These are phyloP conservation scores for Stichodactyla mertensii DNA, from an alignment of 64 coral and sea anemone genomes.

Conservation along the genomic window DNA sequence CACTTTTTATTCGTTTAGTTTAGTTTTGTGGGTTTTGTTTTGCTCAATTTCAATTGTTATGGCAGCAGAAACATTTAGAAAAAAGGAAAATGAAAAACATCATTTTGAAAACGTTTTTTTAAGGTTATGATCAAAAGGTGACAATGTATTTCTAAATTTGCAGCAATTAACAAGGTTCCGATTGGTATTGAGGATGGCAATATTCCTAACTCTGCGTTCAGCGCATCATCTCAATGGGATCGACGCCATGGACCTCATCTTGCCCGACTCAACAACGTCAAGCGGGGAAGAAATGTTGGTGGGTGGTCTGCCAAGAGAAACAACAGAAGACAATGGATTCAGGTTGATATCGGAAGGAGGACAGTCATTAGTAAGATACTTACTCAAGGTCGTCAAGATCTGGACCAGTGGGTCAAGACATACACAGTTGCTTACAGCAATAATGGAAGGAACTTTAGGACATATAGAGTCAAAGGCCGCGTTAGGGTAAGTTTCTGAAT, in stretches of 20 bases:
- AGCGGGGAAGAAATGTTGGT: neutral
- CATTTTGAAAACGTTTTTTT: too few relatives aligned
- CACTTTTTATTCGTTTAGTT: too few relatives aligned
- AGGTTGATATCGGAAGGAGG: constrained; percentile 17
- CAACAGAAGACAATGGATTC: constrained; percentile 28
- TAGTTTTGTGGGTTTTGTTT: too few relatives aligned
- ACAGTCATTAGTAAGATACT: neutral
- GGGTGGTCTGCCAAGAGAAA: constrained; percentile 21
- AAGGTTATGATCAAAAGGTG: too few relatives aligned
- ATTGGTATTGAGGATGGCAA: constrained; percentile 63
- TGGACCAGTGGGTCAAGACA: constrained; percentile 11
- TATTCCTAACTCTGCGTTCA: constrained; percentile 38
- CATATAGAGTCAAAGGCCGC: constrained; percentile 15
- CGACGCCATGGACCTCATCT: neutral
- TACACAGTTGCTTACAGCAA: constrained; percentile 27
- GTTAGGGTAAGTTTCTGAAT: constrained; percentile 23
- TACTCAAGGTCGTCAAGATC: constrained; percentile 28
- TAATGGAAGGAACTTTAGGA: constrained; percentile 10
- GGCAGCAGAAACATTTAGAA: too few relatives aligned
- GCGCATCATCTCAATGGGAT: constrained; percentile 8
- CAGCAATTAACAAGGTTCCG: constrained; percentile 17
- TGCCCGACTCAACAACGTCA: constrained; percentile 9
- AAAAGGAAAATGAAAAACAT: too few relatives aligned
- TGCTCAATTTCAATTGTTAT: too few relatives aligned
- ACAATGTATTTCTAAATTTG: neutral